phyloP scores from a whole-genome alignment of 2,113 vertebrate genomes.

The Talpa occidentalis region DNA sequence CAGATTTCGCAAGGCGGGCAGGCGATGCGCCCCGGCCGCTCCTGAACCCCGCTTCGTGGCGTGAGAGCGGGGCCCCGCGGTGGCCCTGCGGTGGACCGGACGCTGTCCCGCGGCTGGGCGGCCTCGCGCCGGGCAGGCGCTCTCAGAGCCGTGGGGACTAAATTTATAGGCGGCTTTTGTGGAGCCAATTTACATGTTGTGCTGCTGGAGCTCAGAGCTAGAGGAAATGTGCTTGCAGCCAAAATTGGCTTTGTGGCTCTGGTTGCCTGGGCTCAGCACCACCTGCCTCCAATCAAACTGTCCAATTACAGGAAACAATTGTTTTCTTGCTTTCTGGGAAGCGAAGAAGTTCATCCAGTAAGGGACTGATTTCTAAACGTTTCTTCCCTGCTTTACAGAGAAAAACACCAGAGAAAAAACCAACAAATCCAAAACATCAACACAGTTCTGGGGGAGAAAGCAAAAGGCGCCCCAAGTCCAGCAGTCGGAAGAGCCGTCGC shows the following conservation, averaged over 20 bases:
- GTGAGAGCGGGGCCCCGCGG: no score
- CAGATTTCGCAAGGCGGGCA: background rate
- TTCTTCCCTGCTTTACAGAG: background rate
- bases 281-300: conserved; percentile 90
- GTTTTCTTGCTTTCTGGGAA: conserved; percentile 88
- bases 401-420: background rate
- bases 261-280: conserved; percentile 81
- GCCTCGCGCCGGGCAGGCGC: conserved; percentile 67
- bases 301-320: conserved; percentile 89
- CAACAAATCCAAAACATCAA: conserved; percentile 11
- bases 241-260: conserved; percentile 85
- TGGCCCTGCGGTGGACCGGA: no score
- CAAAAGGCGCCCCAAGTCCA: conserved; percentile 45
- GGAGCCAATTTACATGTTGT: conserved; percentile 82
- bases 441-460: background rate
- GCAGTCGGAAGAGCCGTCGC: background rate
- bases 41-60: background rate
- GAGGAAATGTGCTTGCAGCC: conserved; percentile 82
- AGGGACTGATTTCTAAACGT: conserved; percentile 82
- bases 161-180: conserved; percentile 78
- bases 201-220: conserved; percentile 79
- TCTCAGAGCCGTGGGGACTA: conserved; percentile 79
- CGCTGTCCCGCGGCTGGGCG: no score
- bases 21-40: background rate
- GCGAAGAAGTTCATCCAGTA: conserved; percentile 84